Base-by-base conservation (phyloP, 2,797 vertebrate genomes). In the Mionectes olivaceus region DNA sequence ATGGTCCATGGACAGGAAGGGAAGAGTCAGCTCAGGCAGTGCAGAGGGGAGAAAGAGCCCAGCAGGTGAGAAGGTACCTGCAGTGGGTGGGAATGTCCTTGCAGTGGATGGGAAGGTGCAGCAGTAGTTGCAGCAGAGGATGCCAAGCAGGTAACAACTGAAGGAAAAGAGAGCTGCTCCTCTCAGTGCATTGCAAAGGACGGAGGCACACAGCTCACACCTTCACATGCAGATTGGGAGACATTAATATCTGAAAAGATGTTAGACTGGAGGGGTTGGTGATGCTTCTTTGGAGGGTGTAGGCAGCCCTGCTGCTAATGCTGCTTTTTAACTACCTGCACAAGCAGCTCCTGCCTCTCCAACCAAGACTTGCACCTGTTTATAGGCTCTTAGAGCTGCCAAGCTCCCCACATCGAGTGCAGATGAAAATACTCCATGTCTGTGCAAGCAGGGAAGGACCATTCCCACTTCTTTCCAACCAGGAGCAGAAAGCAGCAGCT, bases 1-100 rank as follows among this genome's bases (percentile, higher is more conserved):
- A 11, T 10, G 33, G 13, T 37, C 43, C 1, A 0, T n/a, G 44
- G 13, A 5, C 0, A 1, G 27, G 27, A 56, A 46, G 12, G 37
- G 22, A 70, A 53, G 21, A 33, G 39, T 28, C 50, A 47, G 53
- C 41, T 64, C 50, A 32, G 44, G 19, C 71, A 27, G 39, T 1
- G 11, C 0, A 1, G 39, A 68, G 14, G 23, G 28, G 41, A 53
- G 43, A 43, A 46, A 53, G 43, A 43, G 32, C 33, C 44, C 80
- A 5, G 50, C 1, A 7, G 73, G 41, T 32, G 11, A 37, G 41
- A 52, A 23, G 27, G 61, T 56, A 11, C 43, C 60, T 64, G 41
- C 41, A 44, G 27, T 9, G 21, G 53, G 12, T 33, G 53, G 52
- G 52, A 55, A 13, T 21, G 53, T 55, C 53, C 32, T n/a, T 55